Evolutionary conservation across 2,888 invertebrate species (phyloP).

Genomic region (Lithophane leautieri): DNA sequence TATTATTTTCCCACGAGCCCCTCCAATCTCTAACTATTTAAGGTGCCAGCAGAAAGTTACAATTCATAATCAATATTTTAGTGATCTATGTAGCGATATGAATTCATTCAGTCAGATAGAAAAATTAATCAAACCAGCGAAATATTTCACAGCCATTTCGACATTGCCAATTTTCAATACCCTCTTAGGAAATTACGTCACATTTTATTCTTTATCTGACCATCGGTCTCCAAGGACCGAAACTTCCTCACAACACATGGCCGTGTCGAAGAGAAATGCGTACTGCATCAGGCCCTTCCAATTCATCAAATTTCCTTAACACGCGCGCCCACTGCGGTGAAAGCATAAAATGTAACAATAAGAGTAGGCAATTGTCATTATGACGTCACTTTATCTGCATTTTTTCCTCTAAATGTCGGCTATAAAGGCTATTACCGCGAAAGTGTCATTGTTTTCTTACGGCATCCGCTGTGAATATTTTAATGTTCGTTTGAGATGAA

Average conservation of each 20-base stretch:
- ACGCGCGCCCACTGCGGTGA: constrained; percentile 33
- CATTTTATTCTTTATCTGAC: not conserved
- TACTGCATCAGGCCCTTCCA: constrained; percentile 6
- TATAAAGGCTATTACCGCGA: constrained; percentile 49
- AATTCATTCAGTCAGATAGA: not conserved
- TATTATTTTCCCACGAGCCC: no score
- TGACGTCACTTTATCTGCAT: constrained; percentile 55
- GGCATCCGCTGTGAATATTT: constrained; percentile 42
- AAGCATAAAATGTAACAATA: constrained; percentile 31
- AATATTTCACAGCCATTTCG: not conserved
- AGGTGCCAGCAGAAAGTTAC: no score
- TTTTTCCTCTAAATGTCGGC: constrained; percentile 30
- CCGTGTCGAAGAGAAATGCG: not conserved
- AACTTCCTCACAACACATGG: not conserved
- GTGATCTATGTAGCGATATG: not conserved
- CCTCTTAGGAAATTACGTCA: not conserved
- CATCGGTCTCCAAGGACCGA: no score
- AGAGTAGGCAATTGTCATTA: constrained; percentile 43
- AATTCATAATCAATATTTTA: not conserved
- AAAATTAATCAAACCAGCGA: not conserved
- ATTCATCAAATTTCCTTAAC: constrained; percentile 19
- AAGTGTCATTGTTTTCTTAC: constrained; percentile 52
- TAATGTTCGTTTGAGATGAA: constrained; percentile 46
- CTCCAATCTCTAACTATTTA: not conserved
- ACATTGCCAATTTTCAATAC: not conserved